Conservation (phyloP, 2,888 invertebrate species). For the Cremastobaeus sp. region DNA sequence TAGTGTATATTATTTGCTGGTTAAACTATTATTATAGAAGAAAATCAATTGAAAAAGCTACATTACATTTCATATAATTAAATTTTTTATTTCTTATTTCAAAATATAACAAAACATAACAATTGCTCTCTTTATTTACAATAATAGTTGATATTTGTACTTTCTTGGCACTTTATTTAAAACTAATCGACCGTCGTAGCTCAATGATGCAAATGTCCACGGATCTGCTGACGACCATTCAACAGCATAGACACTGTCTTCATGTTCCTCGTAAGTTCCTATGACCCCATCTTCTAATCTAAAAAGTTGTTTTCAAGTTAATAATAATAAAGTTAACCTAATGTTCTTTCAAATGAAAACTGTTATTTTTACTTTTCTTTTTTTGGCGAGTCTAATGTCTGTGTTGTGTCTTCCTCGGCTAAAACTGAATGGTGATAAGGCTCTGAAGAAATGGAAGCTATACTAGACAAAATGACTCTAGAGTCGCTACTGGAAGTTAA, state of each 20-base stretch:
- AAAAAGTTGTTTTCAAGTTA: constrained; percentile 49
- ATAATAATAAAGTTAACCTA: background rate
- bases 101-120: too few relatives aligned
- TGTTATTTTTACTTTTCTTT: constrained; percentile 79
- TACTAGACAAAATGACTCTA: constrained; percentile 91
- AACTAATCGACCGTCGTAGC: constrained; percentile 96
- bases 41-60: too few relatives aligned
- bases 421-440: constrained; percentile 81
- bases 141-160: constrained; percentile 94
- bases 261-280: constrained; percentile 96
- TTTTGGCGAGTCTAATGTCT: constrained; percentile 77
- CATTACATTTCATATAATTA: too few relatives aligned
- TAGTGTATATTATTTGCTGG: too few relatives aligned
- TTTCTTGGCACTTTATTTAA: constrained; percentile 95
- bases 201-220: constrained; percentile 99
- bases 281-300: constrained; percentile 92
- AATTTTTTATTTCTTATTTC: too few relatives aligned
- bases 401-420: constrained; percentile 78
- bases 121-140: constrained; percentile 81
- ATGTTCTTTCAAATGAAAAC: background rate
- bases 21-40: too few relatives aligned
- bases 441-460: constrained; percentile 92
- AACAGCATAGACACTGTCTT: constrained; percentile 97
- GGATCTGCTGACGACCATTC: constrained; percentile 99
- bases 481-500: constrained; percentile 97